Base-by-base conservation (phyloP, 2,888 invertebrate species). In the Pandemis cinnamomeana region DNA sequence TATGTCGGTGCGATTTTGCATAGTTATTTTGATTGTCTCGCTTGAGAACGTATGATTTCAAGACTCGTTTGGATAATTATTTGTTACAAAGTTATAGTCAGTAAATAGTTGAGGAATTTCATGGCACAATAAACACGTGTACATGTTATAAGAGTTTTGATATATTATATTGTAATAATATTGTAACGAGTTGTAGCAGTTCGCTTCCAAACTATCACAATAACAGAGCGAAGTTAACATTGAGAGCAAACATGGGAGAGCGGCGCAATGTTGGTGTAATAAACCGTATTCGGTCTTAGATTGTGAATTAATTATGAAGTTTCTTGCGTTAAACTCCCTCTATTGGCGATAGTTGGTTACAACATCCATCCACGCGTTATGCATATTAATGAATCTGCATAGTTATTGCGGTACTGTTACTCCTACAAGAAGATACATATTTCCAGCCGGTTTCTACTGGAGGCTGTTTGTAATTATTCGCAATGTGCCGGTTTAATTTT, bases 281-380 rank as follows among this genome's bases (percentile, higher is more conserved):
- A 89, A 86, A 88, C 86, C 84, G 82, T 84, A 85, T 86, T 85
- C 81, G 83, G 86, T 84, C 83, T 85, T 85, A 89, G 87, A 88
- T 90, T 87, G 83, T 87, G 91, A 90, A 91, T 93, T 92, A 87
- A 90, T 91, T 91, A 90, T 83, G 80, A 88, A 91, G 88, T 91
- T 90, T 85, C 83, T 88, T 87, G 89, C 88, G 90, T 89, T 88
- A 88, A 85, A 81, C 79, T 78, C 80, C 79, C 81, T 81, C 83
- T 86, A 89, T 89, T 86, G 89, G 84, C 85, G 84, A 89, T 89
- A 88, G 87, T 84, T 83, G 82, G 84, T 85, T 87, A 84, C 86
- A 84, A 82, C 82, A 86, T 85, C 83, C 83, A 87, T 87, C 86
- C 86, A 84, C 82, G 85, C 87, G 89, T 84, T 88, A 91, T 92